A percentile compares a stretch with the other conserved stretches of the same genome.
These are phyloP conservation scores for Eurytoma adleriae DNA, from an alignment of 2,888 invertebrate species.

Conservation along the genomic window DNA sequence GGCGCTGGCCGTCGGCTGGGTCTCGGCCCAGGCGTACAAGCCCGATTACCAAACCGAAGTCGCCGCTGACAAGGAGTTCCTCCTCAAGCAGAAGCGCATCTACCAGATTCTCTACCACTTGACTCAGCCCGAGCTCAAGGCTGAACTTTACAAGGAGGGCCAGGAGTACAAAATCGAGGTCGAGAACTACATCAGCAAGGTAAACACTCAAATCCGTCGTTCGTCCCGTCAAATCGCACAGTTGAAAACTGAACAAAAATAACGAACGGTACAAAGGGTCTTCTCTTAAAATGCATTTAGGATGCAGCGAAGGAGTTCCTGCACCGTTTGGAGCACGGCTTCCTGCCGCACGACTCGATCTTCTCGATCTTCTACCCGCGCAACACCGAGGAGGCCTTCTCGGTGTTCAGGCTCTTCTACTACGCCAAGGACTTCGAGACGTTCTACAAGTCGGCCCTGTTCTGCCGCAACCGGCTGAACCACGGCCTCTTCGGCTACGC, in stretches of 20 bases:
- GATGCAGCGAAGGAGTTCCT: constrained; percentile 72
- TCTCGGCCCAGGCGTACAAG: constrained; percentile 55
- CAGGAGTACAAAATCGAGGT: constrained; percentile 64
- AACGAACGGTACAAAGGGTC: too few relatives aligned
- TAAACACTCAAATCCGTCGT: constrained; percentile 45
- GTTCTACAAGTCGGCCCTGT: constrained; percentile 74
- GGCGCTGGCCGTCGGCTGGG: constrained; percentile 60
- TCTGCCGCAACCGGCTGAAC: constrained; percentile 74
- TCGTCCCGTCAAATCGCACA: too few relatives aligned
- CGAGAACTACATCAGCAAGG: constrained; percentile 66
- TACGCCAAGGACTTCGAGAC: constrained; percentile 73
- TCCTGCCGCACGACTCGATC: constrained; percentile 77
- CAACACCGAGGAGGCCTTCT: constrained; percentile 67
- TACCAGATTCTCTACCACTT: constrained; percentile 68
- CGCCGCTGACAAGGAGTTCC: constrained; percentile 67
- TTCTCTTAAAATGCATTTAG: constrained; percentile 52
- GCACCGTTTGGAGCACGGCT: constrained; percentile 72
- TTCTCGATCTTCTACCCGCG: constrained; percentile 75
- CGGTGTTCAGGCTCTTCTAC: constrained; percentile 72
- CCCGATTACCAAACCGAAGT: constrained; percentile 60
- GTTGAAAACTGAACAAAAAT: background rate
- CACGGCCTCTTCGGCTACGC: constrained; percentile 80
- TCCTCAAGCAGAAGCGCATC: constrained; percentile 68
- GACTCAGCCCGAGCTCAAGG: constrained; percentile 64
- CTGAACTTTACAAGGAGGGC: constrained; percentile 65